phyloP scores from a whole-genome alignment of 2,113 vertebrate species.

The Petromus typicus region DNA sequence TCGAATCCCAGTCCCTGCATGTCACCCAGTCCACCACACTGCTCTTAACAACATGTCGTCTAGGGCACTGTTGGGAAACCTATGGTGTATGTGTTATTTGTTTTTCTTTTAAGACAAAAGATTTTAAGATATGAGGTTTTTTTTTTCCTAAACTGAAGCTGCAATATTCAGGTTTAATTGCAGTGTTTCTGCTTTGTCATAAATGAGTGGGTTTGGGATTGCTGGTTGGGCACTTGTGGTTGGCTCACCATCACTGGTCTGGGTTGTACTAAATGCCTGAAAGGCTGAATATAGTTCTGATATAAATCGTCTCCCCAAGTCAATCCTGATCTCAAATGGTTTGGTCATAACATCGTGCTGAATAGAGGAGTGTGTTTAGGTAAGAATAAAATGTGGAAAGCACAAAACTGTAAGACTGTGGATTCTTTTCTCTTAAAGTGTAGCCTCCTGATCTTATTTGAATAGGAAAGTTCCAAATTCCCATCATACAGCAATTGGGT shows the following conservation, averaged over 20 bases:
- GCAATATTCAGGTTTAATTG: not conserved
- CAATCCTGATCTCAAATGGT: not conserved
- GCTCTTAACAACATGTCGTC: not conserved
- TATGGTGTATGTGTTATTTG: not conserved
- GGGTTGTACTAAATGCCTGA: fast-evolving
- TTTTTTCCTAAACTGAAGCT: not conserved
- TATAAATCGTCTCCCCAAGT: not conserved
- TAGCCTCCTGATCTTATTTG: not conserved
- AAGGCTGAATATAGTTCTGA: not conserved
- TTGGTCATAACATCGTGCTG: not conserved
- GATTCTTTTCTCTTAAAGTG: not conserved
- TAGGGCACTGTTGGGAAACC: not conserved
- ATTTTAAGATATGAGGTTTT: not conserved
- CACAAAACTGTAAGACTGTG: not conserved
- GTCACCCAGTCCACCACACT: fast-evolving
- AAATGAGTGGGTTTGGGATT: not conserved
- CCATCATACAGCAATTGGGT: not conserved
- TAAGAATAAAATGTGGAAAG: not conserved
- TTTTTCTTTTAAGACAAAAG: not conserved
- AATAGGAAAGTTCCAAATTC: not conserved
- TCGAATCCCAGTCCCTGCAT: not conserved
- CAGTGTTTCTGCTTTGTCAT: not conserved
- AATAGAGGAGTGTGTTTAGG: not conserved
- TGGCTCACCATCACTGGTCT: not conserved
- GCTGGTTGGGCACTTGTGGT: no score